Evolutionary conservation across 2,797 vertebrate species (phyloP).

Genomic region (Gadopsis marmoratus): DNA sequence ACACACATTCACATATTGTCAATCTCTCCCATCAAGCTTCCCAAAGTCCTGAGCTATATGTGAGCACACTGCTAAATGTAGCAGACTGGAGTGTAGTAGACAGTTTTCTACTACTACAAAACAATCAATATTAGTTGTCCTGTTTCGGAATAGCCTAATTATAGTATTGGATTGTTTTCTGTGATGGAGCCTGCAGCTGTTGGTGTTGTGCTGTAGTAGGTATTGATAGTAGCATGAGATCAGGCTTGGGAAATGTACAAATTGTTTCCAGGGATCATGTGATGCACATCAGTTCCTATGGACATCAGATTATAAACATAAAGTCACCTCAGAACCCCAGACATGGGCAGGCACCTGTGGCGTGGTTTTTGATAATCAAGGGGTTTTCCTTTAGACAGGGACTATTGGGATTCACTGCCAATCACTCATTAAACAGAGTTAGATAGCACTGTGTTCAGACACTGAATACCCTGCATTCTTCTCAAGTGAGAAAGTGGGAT

Average conservation of each 20-base stretch:
- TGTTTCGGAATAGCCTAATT: conserved; percentile 61
- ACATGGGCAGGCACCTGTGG: conserved; percentile 51
- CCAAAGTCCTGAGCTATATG: conserved; percentile 12
- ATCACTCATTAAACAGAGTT: conserved; percentile 68
- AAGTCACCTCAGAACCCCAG: not conserved
- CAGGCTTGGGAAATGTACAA: conserved; percentile 20
- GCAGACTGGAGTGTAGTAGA: not conserved
- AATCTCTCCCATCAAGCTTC: conserved; percentile 16
- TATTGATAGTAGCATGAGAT: conserved; percentile 64
- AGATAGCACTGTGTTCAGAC: conserved; percentile 52
- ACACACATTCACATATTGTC: conserved; percentile 52
- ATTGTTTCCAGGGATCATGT: conserved; percentile 33
- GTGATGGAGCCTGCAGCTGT: conserved; percentile 60
- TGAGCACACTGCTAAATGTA: conserved; percentile 1
- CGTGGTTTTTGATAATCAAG: conserved; percentile 39
- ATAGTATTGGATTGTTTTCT: conserved; percentile 73
- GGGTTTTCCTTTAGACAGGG: conserved; percentile 69
- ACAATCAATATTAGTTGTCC: conserved; percentile 45
- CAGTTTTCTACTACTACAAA: conserved; percentile 48
- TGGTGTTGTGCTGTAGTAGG: conserved; percentile 41
- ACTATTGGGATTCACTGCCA: conserved; percentile 60
- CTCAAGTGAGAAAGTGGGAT: conserved; percentile 23
- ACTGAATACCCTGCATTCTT: conserved; percentile 55
- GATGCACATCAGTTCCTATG: not conserved
- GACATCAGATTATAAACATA: not conserved